These are phyloP conservation scores for Nycticebus coucang DNA, from an alignment of 2,113 vertebrate species.

Conservation along the genomic window DNA sequence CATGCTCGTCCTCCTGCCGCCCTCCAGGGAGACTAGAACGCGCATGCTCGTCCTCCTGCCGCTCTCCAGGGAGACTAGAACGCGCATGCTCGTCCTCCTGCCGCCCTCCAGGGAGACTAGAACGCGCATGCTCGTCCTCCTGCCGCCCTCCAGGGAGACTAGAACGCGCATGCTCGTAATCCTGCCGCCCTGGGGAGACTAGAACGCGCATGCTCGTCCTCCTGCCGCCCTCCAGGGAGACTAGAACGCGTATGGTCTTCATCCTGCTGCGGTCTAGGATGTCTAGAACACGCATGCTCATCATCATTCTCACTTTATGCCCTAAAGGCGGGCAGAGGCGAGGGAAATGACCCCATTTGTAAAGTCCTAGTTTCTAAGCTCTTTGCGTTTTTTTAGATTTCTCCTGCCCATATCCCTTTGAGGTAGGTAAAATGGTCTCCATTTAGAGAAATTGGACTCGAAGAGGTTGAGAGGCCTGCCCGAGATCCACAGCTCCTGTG, in stretches of 20 bases:
- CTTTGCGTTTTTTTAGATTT: background rate
- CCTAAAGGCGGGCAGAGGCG: background rate
- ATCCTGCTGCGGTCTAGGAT: no score
- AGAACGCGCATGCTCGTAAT: no score
- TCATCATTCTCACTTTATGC: background rate
- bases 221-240: fast-evolving
- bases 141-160: no score
- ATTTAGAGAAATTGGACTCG: background rate
- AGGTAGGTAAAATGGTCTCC: background rate
- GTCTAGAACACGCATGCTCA: background rate
- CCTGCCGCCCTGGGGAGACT: no score
- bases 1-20: no score
- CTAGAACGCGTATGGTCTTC: background rate
- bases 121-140: no score
- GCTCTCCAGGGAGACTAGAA: no score
- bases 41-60: no score
- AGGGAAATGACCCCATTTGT: background rate
- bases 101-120: no score
- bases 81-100: no score
- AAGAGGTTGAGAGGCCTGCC: background rate
- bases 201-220: background rate
- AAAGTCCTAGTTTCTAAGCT: background rate
- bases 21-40: no score
- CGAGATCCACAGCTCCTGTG: background rate
- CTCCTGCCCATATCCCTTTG: no score